Evolutionary conservation across 1,140 invertebrate genomes (phyloP).

Genomic region (Halesus radiatus): DNA sequence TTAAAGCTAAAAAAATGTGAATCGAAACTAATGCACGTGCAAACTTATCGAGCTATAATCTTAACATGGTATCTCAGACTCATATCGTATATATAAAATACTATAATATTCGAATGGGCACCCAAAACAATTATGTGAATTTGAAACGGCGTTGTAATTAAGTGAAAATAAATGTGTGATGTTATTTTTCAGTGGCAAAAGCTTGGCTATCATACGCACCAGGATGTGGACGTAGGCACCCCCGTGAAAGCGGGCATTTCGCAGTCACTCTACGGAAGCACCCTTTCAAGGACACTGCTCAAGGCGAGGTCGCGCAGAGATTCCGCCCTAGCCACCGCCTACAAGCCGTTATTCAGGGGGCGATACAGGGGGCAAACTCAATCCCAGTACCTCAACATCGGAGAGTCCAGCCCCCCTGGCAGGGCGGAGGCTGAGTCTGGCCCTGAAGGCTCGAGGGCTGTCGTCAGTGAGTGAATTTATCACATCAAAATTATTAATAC

Average conservation of each 20-base stretch:
- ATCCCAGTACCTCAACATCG: constrained; percentile 83
- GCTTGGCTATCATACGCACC: neutral
- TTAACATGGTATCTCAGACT: neutral
- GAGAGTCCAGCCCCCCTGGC: constrained; percentile 72
- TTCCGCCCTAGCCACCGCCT: neutral
- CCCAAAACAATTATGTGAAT: too few relatives aligned
- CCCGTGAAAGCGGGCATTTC: neutral
- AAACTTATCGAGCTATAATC: neutral
- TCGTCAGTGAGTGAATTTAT: constrained; percentile 83
- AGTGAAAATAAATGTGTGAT: too few relatives aligned
- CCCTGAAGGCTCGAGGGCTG: constrained; percentile 78
- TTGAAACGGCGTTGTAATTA: too few relatives aligned
- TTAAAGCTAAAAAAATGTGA: too few relatives aligned
- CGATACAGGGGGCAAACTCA: constrained; percentile 81
- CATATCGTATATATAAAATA: too few relatives aligned
- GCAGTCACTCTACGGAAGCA: neutral
- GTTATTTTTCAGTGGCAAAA: neutral
- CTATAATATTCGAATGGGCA: too few relatives aligned
- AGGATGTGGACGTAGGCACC: too few relatives aligned
- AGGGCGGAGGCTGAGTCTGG: constrained; percentile 84
- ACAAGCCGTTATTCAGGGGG: constrained; percentile 53
- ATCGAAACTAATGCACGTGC: too few relatives aligned
- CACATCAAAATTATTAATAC: neutral
- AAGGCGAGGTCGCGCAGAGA: constrained; percentile 14
- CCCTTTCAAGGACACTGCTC: too few relatives aligned